Evolutionary conservation across 2,888 invertebrate genomes (phyloP).

Genomic region (Sinopyrophorus schimmeli): DNA sequence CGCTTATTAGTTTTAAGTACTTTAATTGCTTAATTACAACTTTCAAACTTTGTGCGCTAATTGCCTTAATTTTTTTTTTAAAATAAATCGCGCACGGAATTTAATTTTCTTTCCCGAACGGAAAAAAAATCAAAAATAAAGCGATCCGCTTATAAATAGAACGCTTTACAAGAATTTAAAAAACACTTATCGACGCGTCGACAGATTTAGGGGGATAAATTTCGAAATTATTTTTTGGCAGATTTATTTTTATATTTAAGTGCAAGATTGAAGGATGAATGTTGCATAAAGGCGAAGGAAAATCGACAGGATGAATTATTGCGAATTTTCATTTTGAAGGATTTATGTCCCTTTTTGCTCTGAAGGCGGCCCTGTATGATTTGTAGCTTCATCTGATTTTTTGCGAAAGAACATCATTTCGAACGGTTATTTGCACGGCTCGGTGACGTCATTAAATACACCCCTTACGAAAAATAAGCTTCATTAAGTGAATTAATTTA

Average conservation of each 20-base stretch:
- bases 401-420: too few species aligned
- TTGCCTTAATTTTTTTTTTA: not conserved
- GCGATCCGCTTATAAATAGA: slow-evolving; percentile 27
- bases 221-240: slow-evolving; percentile 33
- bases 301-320: slow-evolving; percentile 23
- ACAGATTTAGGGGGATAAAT: slow-evolving; percentile 32
- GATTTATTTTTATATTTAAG: slow-evolving; percentile 41
- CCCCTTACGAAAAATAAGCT: too few species aligned
- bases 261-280: slow-evolving; percentile 35
- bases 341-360: slow-evolving; percentile 12
- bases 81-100: not conserved
- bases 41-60: not conserved
- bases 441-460: too few species aligned
- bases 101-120: not conserved
- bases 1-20: slow-evolving; percentile 9
- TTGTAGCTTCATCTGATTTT: too few species aligned
- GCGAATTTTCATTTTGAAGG: slow-evolving; percentile 16
- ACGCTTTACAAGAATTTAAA: slow-evolving; percentile 36
- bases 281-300: slow-evolving; percentile 28
- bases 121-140: not conserved
- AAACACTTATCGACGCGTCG: slow-evolving; percentile 39
- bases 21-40: slow-evolving; percentile 9
- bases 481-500: too few species aligned
- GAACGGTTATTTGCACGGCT: too few species aligned
- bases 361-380: too few species aligned